phyloP scores from a whole-genome alignment of 2,113 vertebrate species.

The Oxyruncus cristatus region DNA sequence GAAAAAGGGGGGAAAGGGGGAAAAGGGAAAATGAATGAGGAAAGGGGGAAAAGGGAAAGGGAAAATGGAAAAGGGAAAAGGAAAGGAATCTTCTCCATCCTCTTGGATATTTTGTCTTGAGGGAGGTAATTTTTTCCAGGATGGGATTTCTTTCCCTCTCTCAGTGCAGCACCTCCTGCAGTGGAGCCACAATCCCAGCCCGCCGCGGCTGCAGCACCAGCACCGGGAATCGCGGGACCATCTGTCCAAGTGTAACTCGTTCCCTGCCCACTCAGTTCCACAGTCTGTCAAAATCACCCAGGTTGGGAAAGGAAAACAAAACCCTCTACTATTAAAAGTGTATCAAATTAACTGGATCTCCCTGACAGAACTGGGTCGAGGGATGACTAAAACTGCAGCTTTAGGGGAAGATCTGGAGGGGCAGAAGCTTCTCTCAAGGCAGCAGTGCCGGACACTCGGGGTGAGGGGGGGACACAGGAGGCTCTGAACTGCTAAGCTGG shows the following conservation, averaged over 20 bases:
- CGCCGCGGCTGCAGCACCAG: background rate
- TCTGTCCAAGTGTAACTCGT: slow-evolving; percentile 37
- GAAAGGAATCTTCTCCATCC: accelerated
- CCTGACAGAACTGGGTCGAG: slow-evolving; percentile 50
- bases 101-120: background rate
- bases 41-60: too few relatives aligned
- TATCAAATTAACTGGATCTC: background rate
- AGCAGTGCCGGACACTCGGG: accelerated
- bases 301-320: background rate
- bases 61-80: background rate
- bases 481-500: background rate
- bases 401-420: background rate
- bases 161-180: background rate
- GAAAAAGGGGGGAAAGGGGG: too few relatives aligned
- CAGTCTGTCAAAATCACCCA: slow-evolving; percentile 55
- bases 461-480: background rate
- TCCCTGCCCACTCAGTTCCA: slow-evolving; percentile 45
- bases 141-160: background rate
- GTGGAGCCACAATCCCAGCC: background rate
- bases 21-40: too few relatives aligned
- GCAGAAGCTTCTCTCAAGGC: background rate
- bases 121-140: background rate
- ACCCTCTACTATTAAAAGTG: background rate
- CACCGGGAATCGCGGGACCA: background rate
- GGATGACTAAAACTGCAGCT: background rate